Evolutionary conservation across 1,140 invertebrate genomes (phyloP).

Genomic region (Caenorhabditis remanei): DNA sequence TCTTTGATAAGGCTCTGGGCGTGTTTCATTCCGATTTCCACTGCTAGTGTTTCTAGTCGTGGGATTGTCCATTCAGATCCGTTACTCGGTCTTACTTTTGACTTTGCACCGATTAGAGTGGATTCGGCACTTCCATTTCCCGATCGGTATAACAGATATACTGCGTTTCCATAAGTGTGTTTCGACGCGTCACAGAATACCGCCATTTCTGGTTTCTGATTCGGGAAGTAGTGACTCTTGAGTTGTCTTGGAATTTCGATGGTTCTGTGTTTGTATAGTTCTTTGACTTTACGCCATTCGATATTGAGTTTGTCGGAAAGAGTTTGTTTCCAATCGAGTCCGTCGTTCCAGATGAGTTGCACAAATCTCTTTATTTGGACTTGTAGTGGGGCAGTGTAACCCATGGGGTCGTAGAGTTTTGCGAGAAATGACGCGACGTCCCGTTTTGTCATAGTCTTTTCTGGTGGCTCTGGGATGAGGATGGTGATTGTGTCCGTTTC

Average conservation of each 20-base stretch:
- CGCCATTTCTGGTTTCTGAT: not conserved
- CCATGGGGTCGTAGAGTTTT: slow-evolving; percentile 56
- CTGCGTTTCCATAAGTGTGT: not conserved
- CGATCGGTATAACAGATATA: not conserved
- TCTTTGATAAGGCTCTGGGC: not conserved
- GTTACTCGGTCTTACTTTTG: not conserved
- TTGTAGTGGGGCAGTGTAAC: slow-evolving; percentile 51
- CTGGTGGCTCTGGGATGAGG: not conserved
- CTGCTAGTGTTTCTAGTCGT: not conserved
- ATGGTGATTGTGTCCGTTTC: not conserved
- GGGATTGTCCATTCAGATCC: not conserved
- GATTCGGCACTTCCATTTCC: not conserved
- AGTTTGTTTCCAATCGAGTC: slow-evolving; percentile 44
- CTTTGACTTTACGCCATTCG: slow-evolving; percentile 44
- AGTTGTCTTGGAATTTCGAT: slow-evolving; percentile 18
- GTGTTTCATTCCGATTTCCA: not conserved
- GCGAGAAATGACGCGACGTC: not conserved
- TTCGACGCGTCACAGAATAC: slow-evolving; percentile 27
- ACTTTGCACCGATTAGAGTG: not conserved
- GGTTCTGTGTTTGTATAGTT: not conserved
- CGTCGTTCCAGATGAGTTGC: slow-evolving; percentile 50
- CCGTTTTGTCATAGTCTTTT: slow-evolving; percentile 49
- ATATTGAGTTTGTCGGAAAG: not conserved
- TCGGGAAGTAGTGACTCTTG: too few species aligned
- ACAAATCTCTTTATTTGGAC: slow-evolving; percentile 44